Evolutionary conservation across 1,140 invertebrate species (phyloP).

Genomic region (Solenopsis invicta): DNA sequence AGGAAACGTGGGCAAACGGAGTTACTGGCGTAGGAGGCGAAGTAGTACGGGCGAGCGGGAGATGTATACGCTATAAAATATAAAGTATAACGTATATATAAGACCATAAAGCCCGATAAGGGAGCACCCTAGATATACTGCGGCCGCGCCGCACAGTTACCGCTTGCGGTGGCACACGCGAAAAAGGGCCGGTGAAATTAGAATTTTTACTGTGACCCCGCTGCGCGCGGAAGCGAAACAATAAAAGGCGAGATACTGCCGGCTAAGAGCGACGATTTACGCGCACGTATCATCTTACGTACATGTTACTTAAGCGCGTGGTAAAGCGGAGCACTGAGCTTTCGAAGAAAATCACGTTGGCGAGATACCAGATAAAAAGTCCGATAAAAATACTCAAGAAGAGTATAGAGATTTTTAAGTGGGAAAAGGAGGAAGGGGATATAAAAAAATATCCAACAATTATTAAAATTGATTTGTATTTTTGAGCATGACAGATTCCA

Average conservation of each 20-base stretch:
- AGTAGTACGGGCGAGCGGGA: not conserved
- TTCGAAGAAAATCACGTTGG: not conserved
- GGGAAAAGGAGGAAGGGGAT: too few species aligned
- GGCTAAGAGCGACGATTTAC: not conserved
- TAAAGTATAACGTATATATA: constrained; percentile 77
- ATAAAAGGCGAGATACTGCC: constrained; percentile 65
- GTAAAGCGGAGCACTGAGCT: not conserved
- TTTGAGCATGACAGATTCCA: not conserved
- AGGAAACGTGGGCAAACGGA: constrained; percentile 14
- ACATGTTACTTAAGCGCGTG: not conserved
- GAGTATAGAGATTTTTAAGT: not conserved
- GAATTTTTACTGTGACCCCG: constrained; percentile 76
- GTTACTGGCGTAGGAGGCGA: not conserved
- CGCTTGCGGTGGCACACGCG: constrained; percentile 58
- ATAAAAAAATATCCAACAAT: not conserved
- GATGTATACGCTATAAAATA: constrained; percentile 76
- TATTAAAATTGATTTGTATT: not conserved
- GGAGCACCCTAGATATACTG: constrained; percentile 70
- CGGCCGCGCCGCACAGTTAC: constrained; percentile 54
- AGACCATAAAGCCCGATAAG: constrained; percentile 75
- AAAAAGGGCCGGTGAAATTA: constrained; percentile 75
- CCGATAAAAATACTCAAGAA: not conserved
- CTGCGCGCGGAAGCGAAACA: constrained; percentile 49
- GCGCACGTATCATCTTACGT: not conserved
- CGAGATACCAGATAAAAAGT: not conserved